These are phyloP conservation scores for Peromyscus maniculatus DNA, from an alignment of 2,113 vertebrate species.

Conservation along the genomic window DNA sequence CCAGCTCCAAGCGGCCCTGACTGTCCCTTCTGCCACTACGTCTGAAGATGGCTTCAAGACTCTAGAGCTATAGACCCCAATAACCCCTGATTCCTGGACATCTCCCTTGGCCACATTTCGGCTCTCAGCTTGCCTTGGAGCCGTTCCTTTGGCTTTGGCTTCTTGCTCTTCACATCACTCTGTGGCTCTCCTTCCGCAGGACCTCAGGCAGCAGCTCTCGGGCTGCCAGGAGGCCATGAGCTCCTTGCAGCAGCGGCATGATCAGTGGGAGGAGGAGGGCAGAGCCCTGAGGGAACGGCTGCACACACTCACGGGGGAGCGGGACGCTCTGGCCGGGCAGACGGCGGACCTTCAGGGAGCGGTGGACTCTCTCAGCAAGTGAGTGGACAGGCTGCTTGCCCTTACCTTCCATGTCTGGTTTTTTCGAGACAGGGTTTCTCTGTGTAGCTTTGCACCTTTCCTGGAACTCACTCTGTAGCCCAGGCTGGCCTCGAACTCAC, in stretches of 20 bases:
- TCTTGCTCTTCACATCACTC: not conserved
- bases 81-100: not conserved
- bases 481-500: too few relatives aligned
- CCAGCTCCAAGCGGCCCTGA: not conserved
- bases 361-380: slow-evolving; percentile 85
- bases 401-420: accelerated
- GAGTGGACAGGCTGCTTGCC: not conserved
- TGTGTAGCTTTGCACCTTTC: too few relatives aligned
- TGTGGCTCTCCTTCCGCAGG: slow-evolving; percentile 74
- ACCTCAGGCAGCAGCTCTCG: slow-evolving; percentile 85
- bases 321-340: slow-evolving; percentile 78
- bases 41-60: slow-evolving; percentile 19
- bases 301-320: slow-evolving; percentile 85
- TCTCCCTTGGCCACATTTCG: not conserved
- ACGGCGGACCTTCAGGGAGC: slow-evolving; percentile 82
- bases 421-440: too few relatives aligned
- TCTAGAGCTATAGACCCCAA: not conserved
- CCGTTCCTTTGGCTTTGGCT: not conserved
- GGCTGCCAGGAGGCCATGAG: slow-evolving; percentile 80
- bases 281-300: slow-evolving; percentile 87
- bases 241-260: slow-evolving; percentile 85
- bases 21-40: not conserved
- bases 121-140: not conserved
- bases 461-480: too few relatives aligned
- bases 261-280: slow-evolving; percentile 87